phyloP scores from a whole-genome alignment of 2,797 vertebrate species.

The Pseudochromis fuscus region DNA sequence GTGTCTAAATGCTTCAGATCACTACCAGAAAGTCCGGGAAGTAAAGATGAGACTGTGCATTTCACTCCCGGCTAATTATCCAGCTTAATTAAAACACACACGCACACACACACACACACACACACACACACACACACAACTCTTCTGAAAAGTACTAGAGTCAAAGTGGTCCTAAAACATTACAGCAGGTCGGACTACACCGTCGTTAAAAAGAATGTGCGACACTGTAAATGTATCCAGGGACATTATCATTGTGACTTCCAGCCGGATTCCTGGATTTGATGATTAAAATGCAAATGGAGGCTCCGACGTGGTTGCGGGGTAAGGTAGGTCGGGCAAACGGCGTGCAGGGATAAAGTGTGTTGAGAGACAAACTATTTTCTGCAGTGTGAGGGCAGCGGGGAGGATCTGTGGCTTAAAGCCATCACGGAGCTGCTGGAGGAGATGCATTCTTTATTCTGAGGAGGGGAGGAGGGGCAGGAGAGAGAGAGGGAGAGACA shows the following conservation, averaged over 20 bases:
- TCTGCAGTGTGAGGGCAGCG: conserved; percentile 76
- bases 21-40: conserved; percentile 21
- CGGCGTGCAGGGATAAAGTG: conserved; percentile 48
- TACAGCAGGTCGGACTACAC: neutral
- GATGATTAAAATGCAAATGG: conserved; percentile 60
- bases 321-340: conserved; percentile 24
- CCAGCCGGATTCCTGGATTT: conserved; percentile 37
- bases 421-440: conserved; percentile 88
- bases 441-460: conserved; percentile 89
- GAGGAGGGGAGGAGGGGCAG: conserved; percentile 67
- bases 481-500: conserved; percentile 34
- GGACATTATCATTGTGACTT: conserved; percentile 32
- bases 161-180: conserved; percentile 3
- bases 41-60: conserved; percentile 24
- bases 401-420: conserved; percentile 84
- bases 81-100: conserved; percentile 58
- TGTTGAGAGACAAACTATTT: conserved; percentile 72
- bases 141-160: too few species aligned
- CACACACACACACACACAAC: too few species aligned
- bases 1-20: conserved; percentile 57
- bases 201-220: neutral
- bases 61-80: conserved; percentile 53
- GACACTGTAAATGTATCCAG: neutral
- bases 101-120: too few species aligned
- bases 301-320: conserved; percentile 17